Base-by-base conservation (phyloP, 2,113 vertebrate species). In the Maylandia zebra region DNA sequence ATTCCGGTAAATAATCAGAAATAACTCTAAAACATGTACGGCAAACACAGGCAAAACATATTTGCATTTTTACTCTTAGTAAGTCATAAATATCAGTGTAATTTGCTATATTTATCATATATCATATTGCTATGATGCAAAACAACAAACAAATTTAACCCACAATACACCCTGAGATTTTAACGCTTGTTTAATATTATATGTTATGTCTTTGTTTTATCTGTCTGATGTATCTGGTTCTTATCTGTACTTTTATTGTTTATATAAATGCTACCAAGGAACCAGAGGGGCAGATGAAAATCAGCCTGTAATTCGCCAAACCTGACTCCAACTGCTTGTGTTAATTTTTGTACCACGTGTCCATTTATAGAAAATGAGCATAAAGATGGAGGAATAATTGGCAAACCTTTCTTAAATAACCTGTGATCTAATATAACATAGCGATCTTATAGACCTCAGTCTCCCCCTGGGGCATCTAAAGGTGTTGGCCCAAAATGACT, bases 371-470 rank as follows among this genome's bases (percentile, higher is more conserved):
- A 52, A 78, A 78, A 34, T 6, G 27, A 78, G 7, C 74, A n/a
- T 12, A 50, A 27, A 27, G 27, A 27, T 27, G 27, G 4, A 27
- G 27, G 27, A 27, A 27, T 27, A 27, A 27, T 27, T 27, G 27
- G 27, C 27, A 27, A 27, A 27, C 27, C 27, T 27, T 27, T 27
- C 27, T 27, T 27, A 27, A 76, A 48, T 76, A 76, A 76, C 6
- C 43, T 78, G 27, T 78, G 1, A 52, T 19, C 45, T 50, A 9
- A 78, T n/a, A 78, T 78, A 19, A 32, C 43, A 76, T 30, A 48
- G 69, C 0, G 5, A 45, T 98, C 92, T 97, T 99, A 97, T 99
- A 97, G 97, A 94, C 82, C 79, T 59, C 34, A 2, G 22, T 66
- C 85, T 24, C 86, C 12, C 88, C 87, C 32, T 14, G 16, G 74